These are phyloP conservation scores for Ardeotis arabs DNA, from an alignment of 2,113 vertebrate species.

Conservation along the genomic window DNA sequence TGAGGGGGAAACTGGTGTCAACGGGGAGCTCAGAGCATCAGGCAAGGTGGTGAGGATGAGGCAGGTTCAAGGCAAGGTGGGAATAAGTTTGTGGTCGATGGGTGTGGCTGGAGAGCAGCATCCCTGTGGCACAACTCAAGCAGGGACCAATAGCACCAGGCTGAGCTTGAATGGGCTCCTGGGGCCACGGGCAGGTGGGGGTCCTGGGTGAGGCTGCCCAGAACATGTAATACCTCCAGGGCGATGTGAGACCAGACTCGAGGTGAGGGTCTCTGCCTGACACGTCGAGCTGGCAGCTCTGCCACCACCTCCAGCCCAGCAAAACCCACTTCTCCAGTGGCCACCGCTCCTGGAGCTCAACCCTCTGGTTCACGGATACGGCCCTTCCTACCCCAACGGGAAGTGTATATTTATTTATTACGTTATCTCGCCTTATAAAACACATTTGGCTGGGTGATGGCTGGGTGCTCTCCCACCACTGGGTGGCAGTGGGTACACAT, in stretches of 20 bases:
- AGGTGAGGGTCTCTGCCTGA: neutral
- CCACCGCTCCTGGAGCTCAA: neutral
- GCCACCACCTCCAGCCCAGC: neutral
- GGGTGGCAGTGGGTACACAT: conserved; percentile 22
- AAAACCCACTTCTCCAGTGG: neutral
- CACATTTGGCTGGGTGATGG: neutral
- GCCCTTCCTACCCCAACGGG: fast-evolving
- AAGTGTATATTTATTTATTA: fast-evolving
- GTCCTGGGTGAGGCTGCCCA: too few relatives aligned
- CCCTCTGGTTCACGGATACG: fast-evolving
- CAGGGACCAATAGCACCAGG: neutral
- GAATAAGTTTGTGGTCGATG: neutral
- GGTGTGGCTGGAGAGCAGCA: neutral
- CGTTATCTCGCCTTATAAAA: fast-evolving
- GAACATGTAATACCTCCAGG: neutral
- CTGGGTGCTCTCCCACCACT: conserved; percentile 18
- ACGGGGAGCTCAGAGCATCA: neutral
- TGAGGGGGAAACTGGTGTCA: neutral
- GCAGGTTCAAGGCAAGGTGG: neutral
- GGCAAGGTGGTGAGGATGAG: neutral
- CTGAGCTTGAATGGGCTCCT: neutral
- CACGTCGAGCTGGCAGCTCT: neutral
- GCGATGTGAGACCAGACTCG: fast-evolving
- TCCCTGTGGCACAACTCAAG: neutral
- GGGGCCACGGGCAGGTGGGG: fast-evolving